Base-by-base conservation (phyloP, 2,888 invertebrate genomes). In the Leucoptera coffeella region DNA sequence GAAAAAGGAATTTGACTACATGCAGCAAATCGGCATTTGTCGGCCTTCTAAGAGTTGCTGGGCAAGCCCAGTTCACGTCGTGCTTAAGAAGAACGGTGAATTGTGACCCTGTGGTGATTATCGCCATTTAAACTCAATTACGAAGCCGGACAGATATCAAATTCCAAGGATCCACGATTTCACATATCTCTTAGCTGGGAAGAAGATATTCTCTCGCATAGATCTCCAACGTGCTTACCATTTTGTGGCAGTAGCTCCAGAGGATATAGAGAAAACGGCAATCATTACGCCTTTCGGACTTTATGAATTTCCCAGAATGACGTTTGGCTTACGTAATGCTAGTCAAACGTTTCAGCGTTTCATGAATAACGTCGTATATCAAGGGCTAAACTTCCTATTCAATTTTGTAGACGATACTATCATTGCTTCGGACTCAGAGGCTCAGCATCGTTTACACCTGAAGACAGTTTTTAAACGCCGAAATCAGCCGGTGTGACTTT, bases 241-340 rank as follows among this genome's bases (percentile, higher is more conserved):
- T 27, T 47, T 44, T 15, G 48, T 61, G 8, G 43, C 45, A 3
- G 38, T 58, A 1, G 33, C 33, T 2, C 22, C 29, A 6, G 39
- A 37, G 4, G 51, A 53, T 34, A 35, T 52, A 5, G 36, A 15
- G 2, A 50, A 51, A 29, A 50, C 50, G 1, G 49, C 45, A 0
- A 41, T 47, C 4, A 41, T 31, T 2, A 47, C 43, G 3, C 42
- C 47, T 0, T 45, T 45, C 26, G 42, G 42, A 3, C 28, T 47
- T 4, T 45, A 35, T 21, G 45, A 57, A 30, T 50, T 45, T 26
- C 30, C 36, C 1, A 24, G 17, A 3, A 43, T 48, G 44, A 35
- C 35, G 1, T 57, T 55, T 22, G 52, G 56, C 2, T 37, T 59
- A 1, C 28, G 48, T 1, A 58, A 59, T 27, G 53, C 55, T 1